Evolutionary conservation across 2,888 invertebrate species (phyloP), one percentile per base, ranked within the genome.

Genomic region (Atethmia centrago): DNA sequence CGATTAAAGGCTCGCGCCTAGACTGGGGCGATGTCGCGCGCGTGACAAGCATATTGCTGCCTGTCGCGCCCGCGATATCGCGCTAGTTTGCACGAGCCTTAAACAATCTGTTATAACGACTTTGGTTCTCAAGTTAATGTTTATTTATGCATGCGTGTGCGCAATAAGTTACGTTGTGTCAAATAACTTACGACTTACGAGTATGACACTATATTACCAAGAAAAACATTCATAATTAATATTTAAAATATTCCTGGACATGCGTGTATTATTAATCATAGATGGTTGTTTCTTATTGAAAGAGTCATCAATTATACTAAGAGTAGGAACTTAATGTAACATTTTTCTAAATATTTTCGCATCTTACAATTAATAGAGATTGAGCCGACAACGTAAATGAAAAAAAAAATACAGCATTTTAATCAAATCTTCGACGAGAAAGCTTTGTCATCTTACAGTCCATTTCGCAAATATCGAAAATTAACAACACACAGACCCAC

Each of bases 221-320:
- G 51, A 64, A 72, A 64, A 79, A 53, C 31, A 36, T 51, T 62
- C 16, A 9, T 74, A 25, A 59, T 51, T 59, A 21, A 25, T 55
- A 42, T 36, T 74, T 74, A 51, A 69, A 49, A 51, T 75, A 79
- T 81, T 81, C 55, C 3, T 62, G 16, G 28, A 12, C 51, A 81
- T 49, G 71, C 21, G 36, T 70, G 21, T 59, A 12, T 36, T 66
- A 47, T 64, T 59, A 49, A 51, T 36, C 21, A 59, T 40, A 45
- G 45, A 2, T n/a, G 25, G 9, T 53, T 69, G 25, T 36, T 42
- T 9, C 10, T 40, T 25, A 56, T 49, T 45, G 5, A 36, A 56
- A 42, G 14, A 40, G 2, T 53, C 12, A 31, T 28, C 12, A 19
- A 42, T 16, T 21, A 25, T 31, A 51, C n/a, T 64, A 28, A 40